Percentiles rank a stretch among this genome's conserved stretches.
phyloP scores from a whole-genome alignment of 2,888 invertebrate genomes.

The Leptopilina drosophilae region DNA sequence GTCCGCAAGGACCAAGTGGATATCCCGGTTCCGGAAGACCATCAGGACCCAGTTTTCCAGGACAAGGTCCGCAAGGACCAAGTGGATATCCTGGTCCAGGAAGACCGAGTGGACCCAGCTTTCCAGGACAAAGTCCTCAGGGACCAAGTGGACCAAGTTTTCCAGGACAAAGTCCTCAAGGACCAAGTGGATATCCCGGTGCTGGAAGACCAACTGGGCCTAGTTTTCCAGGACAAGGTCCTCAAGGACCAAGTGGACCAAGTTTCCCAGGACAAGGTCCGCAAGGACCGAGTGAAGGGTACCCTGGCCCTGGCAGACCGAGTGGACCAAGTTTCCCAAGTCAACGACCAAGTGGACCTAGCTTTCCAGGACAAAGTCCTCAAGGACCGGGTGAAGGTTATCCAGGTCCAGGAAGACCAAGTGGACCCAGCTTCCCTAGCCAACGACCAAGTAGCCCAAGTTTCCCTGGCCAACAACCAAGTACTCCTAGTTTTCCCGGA shows the following conservation, averaged over 20 bases:
- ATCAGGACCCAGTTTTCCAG: conserved; percentile 45
- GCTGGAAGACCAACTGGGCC: conserved; percentile 26
- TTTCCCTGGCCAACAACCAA: conserved; percentile 34
- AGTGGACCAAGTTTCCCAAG: conserved; percentile 78
- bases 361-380: conserved; percentile 45
- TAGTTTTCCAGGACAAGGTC: conserved; percentile 61
- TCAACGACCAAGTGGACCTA: conserved; percentile 51
- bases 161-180: conserved; percentile 55
- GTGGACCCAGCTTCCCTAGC: conserved; percentile 57
- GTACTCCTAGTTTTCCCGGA: conserved; percentile 40
- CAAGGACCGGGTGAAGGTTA: conserved; percentile 55
- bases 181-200: conserved; percentile 55
- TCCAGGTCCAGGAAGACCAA: conserved; percentile 55
- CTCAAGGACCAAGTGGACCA: conserved; percentile 66
- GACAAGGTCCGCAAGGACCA: conserved; percentile 49
- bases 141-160: conserved; percentile 59
- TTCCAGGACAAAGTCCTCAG: conserved; percentile 57
- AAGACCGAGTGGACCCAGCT: conserved; percentile 57
- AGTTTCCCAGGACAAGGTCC: conserved; percentile 61
- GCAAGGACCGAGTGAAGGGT: conserved; percentile 76
- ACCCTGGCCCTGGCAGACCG: conserved; percentile 78
- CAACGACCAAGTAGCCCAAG: conserved; percentile 37
- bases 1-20: conserved; percentile 58
- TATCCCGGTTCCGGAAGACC: conserved; percentile 57
- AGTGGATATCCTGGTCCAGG: conserved; percentile 61